Base-by-base conservation (phyloP, 2,888 invertebrate genomes). In the Diaphora mendica region DNA sequence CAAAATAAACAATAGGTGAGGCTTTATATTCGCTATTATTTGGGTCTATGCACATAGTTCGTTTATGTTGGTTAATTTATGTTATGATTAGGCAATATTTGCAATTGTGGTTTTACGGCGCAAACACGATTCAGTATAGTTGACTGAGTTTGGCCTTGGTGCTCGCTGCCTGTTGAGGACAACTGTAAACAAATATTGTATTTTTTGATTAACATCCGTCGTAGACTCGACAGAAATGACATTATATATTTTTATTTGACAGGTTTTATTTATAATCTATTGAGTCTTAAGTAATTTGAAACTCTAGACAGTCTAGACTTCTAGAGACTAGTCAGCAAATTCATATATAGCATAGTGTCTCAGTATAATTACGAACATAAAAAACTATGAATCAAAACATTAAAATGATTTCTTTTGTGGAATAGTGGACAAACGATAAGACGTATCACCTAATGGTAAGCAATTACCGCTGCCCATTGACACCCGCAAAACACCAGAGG, bases 91-190 rank as follows among this genome's bases (percentile, higher is more conserved):
- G 39, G n/a, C 35, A 69, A 62, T 30, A 62, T 62, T 70, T 70
- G 42, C 42, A 62, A 62, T 62, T 62, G 62, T 39, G 42, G 62
- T 70, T 62, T 20, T 23, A 62, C 7, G 62, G 42, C 30, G 42
- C 59, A 69, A 69, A 69, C 62, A 62, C 42, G 30, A 70, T 23
- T 44, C 68, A 72, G 62, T 68, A 55, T 67, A 70, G 59, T 70
- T 48, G 39, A 68, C 51, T 68, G 42, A 74, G 20, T 64, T 67
- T 67, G 42, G 67, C 64, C 13, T 48, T 48, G 33, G 33, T 67
- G 44, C 20, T 30, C 20, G 4, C 26, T 66, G 26, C 15, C 42
- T 11, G 62, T 62, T 30, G 30, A 62, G 62, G 62, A 30, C 42
- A 66, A 30, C 2, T 48, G 66, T 67, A 44, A 44, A 30, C 26